A percentile compares a stretch with the other conserved stretches of the same genome.
These are phyloP conservation scores for Galleria mellonella DNA, from an alignment of 1,140 invertebrate genomes.

Conservation along the genomic window DNA sequence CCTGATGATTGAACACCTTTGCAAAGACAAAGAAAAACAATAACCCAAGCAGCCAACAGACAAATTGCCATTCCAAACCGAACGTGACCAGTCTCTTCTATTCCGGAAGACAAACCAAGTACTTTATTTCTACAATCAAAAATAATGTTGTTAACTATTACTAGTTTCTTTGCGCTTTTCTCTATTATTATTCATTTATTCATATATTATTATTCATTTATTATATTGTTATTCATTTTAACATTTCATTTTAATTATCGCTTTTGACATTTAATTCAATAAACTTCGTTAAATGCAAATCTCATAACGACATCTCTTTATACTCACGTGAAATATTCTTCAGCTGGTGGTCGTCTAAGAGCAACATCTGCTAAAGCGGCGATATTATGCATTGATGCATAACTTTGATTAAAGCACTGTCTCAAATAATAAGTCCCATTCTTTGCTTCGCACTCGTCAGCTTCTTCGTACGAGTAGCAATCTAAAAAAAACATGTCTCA, in stretches of 20 bases:
- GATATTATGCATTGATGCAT: conserved; percentile 67
- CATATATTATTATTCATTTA: too few relatives aligned
- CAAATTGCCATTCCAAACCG: conserved; percentile 80
- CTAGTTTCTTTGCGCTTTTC: too few relatives aligned
- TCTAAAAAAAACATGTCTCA: conserved; percentile 47
- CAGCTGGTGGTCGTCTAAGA: conserved; percentile 81
- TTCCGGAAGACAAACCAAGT: conserved; percentile 81
- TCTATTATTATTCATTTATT: too few relatives aligned
- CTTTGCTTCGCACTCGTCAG: conserved; percentile 72
- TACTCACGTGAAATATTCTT: conserved; percentile 89
- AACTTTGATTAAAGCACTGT: conserved; percentile 73
- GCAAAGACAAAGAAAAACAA: conserved; percentile 86
- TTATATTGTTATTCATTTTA: too few relatives aligned
- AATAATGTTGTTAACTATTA: not conserved
- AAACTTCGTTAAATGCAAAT: too few relatives aligned
- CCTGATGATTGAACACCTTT: conserved; percentile 90
- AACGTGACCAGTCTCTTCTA: conserved; percentile 83
- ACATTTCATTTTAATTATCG: too few relatives aligned
- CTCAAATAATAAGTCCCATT: conserved; percentile 82
- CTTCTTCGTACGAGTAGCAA: conserved; percentile 81
- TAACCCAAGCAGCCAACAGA: conserved; percentile 84
- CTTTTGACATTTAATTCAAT: too few relatives aligned
- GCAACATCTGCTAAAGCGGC: conserved; percentile 72
- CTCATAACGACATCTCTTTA: too few relatives aligned
- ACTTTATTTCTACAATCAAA: conserved; percentile 79